A percentile compares a stretch with the other conserved stretches of the same genome.
Conservation (phyloP, 64 coral and sea anemone species). For the Dendrophyllia cribrosa region DNA sequence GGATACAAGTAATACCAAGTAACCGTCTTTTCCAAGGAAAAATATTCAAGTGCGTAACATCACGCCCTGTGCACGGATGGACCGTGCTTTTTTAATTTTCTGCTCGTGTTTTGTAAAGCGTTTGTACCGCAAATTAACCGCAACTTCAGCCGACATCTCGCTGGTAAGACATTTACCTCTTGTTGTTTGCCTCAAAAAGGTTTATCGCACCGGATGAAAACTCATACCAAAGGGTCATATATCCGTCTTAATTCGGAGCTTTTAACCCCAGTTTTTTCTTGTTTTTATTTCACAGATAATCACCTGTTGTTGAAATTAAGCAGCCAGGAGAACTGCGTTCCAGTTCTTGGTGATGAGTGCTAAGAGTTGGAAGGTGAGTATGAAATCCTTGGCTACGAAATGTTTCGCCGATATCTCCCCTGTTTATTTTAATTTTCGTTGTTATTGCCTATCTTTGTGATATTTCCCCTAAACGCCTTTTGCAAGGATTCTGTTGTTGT, state of each 20-base stretch:
- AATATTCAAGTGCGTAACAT: too few relatives aligned
- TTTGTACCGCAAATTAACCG: background rate
- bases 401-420: background rate
- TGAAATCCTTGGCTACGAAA: too few relatives aligned
- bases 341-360: background rate
- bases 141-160: background rate
- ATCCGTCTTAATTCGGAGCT: background rate
- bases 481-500: background rate
- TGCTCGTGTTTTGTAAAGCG: too few relatives aligned
- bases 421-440: background rate
- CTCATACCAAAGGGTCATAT: background rate
- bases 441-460: background rate
- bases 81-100: too few relatives aligned
- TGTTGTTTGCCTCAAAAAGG: background rate
- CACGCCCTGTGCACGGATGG: too few relatives aligned
- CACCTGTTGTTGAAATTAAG: background rate
- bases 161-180: background rate
- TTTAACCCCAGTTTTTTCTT: background rate
- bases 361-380: conserved; percentile 38
- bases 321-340: background rate
- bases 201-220: background rate
- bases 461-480: background rate
- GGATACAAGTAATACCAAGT: background rate
- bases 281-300: background rate
- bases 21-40: background rate